A percentile compares a stretch with the other conserved stretches of the same genome.
Conservation (phyloP, 1,140 invertebrate genomes). For the Phthorimaea operculella region DNA sequence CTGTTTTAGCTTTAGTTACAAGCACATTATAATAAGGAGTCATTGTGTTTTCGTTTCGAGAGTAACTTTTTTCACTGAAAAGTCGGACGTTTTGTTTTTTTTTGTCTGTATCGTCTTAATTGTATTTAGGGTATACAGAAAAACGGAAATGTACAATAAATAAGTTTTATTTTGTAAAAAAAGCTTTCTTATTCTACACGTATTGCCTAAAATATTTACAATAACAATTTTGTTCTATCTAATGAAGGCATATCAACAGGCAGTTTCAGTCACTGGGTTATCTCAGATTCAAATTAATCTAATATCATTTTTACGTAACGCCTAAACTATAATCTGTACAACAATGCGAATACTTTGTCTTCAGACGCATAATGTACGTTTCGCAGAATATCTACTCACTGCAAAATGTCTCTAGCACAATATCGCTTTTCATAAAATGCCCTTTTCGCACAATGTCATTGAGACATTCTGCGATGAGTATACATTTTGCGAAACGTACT, state of each 20-base stretch:
- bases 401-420: too few species aligned
- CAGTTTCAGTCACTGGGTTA: conserved; percentile 4
- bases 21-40: neutral
- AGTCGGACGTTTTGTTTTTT: neutral
- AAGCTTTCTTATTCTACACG: conserved; percentile 38
- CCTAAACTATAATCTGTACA: too few species aligned
- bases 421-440: too few species aligned
- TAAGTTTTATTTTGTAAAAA: conserved; percentile 48
- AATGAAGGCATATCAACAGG: conserved; percentile 6
- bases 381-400: too few species aligned
- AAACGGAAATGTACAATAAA: conserved; percentile 39
- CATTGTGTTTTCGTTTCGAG: conserved; percentile 1
- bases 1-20: neutral
- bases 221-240: conserved; percentile 5
- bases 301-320: neutral
- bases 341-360: too few species aligned
- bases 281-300: neutral
- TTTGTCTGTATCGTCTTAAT: neutral
- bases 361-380: too few species aligned
- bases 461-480: too few species aligned
- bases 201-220: conserved; percentile 21
- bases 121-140: conserved; percentile 7
- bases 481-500: too few species aligned
- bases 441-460: too few species aligned
- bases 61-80: neutral